These are phyloP conservation scores for Yoshiicerus persimilis DNA, from an alignment of 1,140 invertebrate genomes.

Conservation along the genomic window DNA sequence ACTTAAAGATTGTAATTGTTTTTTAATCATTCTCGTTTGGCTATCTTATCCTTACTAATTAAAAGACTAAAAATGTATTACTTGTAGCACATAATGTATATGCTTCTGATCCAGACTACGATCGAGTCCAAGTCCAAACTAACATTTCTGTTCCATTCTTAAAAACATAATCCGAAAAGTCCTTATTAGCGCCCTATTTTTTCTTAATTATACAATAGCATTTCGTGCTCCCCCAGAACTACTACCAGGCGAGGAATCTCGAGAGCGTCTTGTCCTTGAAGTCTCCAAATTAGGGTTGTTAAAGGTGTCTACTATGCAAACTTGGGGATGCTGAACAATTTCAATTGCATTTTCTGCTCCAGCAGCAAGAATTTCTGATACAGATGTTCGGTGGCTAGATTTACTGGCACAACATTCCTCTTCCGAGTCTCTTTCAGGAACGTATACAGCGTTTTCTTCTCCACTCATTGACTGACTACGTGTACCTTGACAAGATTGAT, in stretches of 20 bases:
- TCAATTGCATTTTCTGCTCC: neutral
- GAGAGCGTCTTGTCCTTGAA: neutral
- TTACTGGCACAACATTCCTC: neutral
- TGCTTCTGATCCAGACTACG: neutral
- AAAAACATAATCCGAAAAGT: neutral
- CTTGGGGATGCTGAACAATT: neutral
- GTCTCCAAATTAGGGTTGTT: neutral
- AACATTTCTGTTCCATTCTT: neutral
- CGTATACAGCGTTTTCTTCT: slow-evolving; percentile 21
- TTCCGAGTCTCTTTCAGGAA: neutral
- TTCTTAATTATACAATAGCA: neutral
- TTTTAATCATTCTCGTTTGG: neutral
- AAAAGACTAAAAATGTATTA: neutral
- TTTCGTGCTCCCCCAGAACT: neutral
- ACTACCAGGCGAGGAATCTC: neutral
- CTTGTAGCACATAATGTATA: neutral
- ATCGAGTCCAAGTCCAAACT: neutral
- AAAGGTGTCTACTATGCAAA: neutral
- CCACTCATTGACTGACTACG: neutral
- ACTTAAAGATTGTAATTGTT: no score
- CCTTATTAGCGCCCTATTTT: neutral
- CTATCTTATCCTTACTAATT: neutral
- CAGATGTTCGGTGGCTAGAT: neutral
- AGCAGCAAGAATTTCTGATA: neutral
- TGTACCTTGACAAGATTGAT: neutral